Conservation (phyloP, 2,797 vertebrate species). For the Microctenopoma steveboyesi region DNA sequence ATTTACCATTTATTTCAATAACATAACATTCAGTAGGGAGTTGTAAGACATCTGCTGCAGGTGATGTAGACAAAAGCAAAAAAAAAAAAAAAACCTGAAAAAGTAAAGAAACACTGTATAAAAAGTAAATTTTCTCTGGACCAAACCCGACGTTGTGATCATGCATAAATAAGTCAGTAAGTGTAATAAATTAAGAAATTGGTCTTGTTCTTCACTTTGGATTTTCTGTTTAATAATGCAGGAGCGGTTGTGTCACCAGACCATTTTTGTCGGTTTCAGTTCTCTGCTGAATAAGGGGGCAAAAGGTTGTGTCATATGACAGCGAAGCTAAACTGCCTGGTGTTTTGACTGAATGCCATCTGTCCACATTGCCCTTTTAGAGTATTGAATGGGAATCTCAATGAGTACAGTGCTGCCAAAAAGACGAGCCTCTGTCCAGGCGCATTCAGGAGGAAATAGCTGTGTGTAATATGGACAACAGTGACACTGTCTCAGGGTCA, state of each 20-base stretch:
- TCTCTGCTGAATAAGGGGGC: conserved; percentile 52
- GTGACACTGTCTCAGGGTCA: conserved; percentile 30
- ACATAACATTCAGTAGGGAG: conserved; percentile 49
- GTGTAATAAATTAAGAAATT: conserved; percentile 27
- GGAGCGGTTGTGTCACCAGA: conserved; percentile 23
- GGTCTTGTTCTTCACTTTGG: conserved; percentile 2
- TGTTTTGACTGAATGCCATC: conserved; percentile 71
- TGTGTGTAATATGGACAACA: conserved; percentile 35
- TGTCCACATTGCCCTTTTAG: conserved; percentile 70
- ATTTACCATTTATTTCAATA: conserved; percentile 60
- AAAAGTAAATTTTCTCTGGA: conserved; percentile 37
- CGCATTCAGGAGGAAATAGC: conserved; percentile 52
- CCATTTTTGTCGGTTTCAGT: conserved; percentile 48
- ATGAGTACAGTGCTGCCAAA: conserved; percentile 58
- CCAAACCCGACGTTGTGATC: conserved; percentile 28
- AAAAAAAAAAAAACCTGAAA: conserved; percentile 22
- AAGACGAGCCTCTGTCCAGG: conserved; percentile 31
- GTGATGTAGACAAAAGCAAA: conserved; percentile 13
- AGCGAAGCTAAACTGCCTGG: conserved; percentile 51
- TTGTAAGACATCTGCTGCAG: conserved; percentile 46
- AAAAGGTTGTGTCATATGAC: conserved; percentile 57
- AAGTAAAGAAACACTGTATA: conserved; percentile 25
- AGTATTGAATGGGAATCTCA: conserved; percentile 67
- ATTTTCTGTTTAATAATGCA: conserved; percentile 34
- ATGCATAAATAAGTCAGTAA: conserved; percentile 18